phyloP scores from a whole-genome alignment of 2,113 vertebrate species.

The Nibea albiflora region DNA sequence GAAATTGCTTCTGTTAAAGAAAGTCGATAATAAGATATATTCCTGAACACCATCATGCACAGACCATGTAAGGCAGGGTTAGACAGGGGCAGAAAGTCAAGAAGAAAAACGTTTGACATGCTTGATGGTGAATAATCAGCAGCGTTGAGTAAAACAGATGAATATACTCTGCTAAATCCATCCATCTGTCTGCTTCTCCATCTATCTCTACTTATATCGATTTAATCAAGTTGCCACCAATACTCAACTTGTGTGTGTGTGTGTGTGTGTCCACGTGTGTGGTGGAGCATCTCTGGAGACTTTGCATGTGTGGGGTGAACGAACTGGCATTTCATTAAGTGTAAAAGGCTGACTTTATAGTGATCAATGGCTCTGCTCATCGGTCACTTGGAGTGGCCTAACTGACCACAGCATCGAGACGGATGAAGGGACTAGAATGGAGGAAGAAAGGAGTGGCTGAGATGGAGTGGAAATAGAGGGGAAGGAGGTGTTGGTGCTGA shows the following conservation, averaged over 20 bases:
- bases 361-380: slow-evolving; percentile 58
- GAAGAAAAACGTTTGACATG: slow-evolving; percentile 39
- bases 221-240: slow-evolving; percentile 27
- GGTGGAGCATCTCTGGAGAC: background rate
- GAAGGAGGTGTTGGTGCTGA: slow-evolving; percentile 35
- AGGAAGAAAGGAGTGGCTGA: slow-evolving; percentile 31
- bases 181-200: slow-evolving; percentile 51
- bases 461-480: slow-evolving; percentile 48
- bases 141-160: slow-evolving; percentile 4
- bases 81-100: slow-evolving; percentile 7
- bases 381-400: slow-evolving; percentile 49
- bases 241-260: background rate
- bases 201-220: slow-evolving; percentile 25
- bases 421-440: slow-evolving; percentile 38
- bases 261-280: background rate
- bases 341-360: slow-evolving; percentile 60
- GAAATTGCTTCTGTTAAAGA: no score
- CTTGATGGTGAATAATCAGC: slow-evolving; percentile 15
- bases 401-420: slow-evolving; percentile 43
- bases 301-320: slow-evolving; percentile 28
- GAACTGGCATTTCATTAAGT: slow-evolving; percentile 59
- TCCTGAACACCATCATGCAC: background rate
- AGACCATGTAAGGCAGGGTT: slow-evolving; percentile 17
- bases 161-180: slow-evolving; percentile 27
- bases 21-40: no score